Percentiles rank a stretch among this genome's conserved stretches.
These are phyloP conservation scores for Glaucopsyche alexis DNA, from an alignment of 2,888 invertebrate species.

Conservation along the genomic window DNA sequence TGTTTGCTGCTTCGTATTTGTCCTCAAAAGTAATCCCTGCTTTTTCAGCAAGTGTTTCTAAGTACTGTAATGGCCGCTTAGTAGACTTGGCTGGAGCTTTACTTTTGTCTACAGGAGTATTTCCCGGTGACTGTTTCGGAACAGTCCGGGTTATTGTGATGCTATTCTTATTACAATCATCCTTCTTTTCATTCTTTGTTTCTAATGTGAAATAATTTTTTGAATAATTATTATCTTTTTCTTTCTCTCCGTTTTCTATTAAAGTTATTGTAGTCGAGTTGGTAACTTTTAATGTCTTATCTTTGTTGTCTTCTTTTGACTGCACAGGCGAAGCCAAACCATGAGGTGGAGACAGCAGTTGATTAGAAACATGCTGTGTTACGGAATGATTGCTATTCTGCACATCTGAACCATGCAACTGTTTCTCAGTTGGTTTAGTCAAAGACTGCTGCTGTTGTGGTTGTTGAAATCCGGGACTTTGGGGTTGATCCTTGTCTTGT, in stretches of 20 bases:
- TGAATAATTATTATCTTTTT: conserved; percentile 63
- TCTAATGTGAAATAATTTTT: conserved; percentile 72
- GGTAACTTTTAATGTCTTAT: conserved; percentile 67
- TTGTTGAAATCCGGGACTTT: conserved; percentile 56
- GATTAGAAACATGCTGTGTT: conserved; percentile 68
- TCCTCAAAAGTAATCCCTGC: conserved; percentile 87
- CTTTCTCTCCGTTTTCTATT: conserved; percentile 69
- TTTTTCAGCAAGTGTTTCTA: conserved; percentile 86
- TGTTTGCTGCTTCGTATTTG: conserved; percentile 86
- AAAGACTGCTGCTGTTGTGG: conserved; percentile 48
- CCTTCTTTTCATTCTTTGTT: conserved; percentile 70
- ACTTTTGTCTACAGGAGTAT: conserved; percentile 55
- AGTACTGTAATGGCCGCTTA: conserved; percentile 81
- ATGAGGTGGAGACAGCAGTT: conserved; percentile 61
- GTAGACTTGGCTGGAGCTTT: conserved; percentile 56
- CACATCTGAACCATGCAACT: conserved; percentile 48
- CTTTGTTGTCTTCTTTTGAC: conserved; percentile 66
- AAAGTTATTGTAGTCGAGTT: conserved; percentile 73
- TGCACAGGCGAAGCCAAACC: conserved; percentile 50
- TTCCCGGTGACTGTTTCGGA: conserved; percentile 61
- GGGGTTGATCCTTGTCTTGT: conserved; percentile 62
- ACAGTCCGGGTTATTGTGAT: conserved; percentile 72
- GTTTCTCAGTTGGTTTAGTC: conserved; percentile 57
- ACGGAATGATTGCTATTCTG: conserved; percentile 56
- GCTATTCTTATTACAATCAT: conserved; percentile 74